These are phyloP conservation scores for Phyllopteryx taeniolatus DNA, from an alignment of 2,113 vertebrate genomes.

Conservation along the genomic window DNA sequence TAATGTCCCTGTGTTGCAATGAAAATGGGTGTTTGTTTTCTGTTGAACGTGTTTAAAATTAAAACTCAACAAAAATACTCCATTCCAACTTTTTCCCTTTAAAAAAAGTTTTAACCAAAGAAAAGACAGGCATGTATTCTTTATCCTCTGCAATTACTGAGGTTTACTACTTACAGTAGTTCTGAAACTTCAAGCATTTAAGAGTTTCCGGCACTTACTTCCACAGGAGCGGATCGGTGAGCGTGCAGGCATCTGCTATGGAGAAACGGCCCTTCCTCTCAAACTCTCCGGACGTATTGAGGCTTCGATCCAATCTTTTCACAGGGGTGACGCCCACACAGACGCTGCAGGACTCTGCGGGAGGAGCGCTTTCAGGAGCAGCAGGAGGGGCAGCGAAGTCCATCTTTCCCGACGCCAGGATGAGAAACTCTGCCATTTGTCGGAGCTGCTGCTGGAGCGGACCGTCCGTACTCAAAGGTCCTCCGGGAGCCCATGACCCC, in stretches of 20 bases:
- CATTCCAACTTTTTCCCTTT: too few species aligned
- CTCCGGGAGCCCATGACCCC: slow-evolving; percentile 14
- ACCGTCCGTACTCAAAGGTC: slow-evolving; percentile 38
- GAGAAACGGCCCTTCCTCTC: slow-evolving; percentile 58
- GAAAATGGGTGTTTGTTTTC: too few species aligned
- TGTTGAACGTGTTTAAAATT: too few species aligned
- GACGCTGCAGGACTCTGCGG: slow-evolving; percentile 38
- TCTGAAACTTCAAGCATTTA: too few species aligned
- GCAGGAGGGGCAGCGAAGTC: background rate
- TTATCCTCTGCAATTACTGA: too few species aligned
- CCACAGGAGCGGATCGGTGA: slow-evolving; percentile 73
- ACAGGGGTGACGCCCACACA: slow-evolving; percentile 61
- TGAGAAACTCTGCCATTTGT: slow-evolving; percentile 73
- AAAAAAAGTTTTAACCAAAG: too few species aligned
- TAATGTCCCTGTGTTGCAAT: too few species aligned
- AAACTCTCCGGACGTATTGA: slow-evolving; percentile 72
- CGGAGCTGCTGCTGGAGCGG: slow-evolving; percentile 72
- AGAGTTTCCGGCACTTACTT: slow-evolving; percentile 59
- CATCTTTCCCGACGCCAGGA: slow-evolving; percentile 62
- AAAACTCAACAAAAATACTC: too few species aligned
- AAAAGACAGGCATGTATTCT: too few species aligned
- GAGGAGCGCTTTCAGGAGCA: slow-evolving; percentile 2
- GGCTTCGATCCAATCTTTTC: slow-evolving; percentile 45
- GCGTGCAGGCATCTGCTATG: slow-evolving; percentile 64
- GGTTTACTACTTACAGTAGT: too few species aligned